Percentiles rank a stretch among this genome's conserved stretches.
phyloP scores from a whole-genome alignment of 2,113 vertebrate genomes.

The Rhipidura dahli region DNA sequence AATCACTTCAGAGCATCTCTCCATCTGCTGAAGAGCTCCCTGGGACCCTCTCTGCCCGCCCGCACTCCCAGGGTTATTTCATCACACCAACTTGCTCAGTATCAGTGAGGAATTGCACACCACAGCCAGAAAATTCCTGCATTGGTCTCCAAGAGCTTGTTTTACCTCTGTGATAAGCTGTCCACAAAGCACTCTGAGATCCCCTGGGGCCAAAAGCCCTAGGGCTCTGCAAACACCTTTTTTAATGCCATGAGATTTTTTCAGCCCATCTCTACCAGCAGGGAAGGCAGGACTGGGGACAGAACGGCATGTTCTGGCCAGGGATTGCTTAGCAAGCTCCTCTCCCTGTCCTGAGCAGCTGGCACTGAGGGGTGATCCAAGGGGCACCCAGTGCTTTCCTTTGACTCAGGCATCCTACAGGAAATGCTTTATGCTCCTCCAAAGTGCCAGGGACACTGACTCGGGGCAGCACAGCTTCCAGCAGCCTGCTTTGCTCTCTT shows the following conservation, averaged over 20 bases:
- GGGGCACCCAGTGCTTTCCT: conserved; percentile 45
- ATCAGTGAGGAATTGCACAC: not conserved
- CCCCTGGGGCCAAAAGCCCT: not conserved
- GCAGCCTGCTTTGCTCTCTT: not conserved
- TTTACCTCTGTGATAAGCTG: conserved; percentile 4
- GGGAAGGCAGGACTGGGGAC: not conserved
- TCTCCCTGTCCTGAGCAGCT: not conserved
- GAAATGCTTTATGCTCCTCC: conserved; percentile 55
- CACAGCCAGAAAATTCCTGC: not conserved
- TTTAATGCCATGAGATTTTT: not conserved
- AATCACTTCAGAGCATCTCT: not conserved
- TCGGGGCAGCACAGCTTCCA: not conserved
- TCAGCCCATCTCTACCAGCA: conserved; percentile 2
- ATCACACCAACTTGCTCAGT: not conserved
- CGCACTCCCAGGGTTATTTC: not conserved
- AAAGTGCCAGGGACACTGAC: conserved; percentile 7
- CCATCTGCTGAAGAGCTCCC: not conserved
- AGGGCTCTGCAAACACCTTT: not conserved
- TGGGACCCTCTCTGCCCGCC: not conserved
- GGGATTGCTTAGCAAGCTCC: conserved; percentile 53
- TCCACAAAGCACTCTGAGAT: not conserved
- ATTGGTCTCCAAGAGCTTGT: not conserved
- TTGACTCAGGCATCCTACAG: conserved; percentile 17
- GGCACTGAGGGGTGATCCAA: conserved; percentile 46
- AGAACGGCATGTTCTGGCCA: conserved; percentile 28